Evolutionary conservation across 1,140 invertebrate genomes (phyloP).

Genomic region (Lasioglossum albipes): DNA sequence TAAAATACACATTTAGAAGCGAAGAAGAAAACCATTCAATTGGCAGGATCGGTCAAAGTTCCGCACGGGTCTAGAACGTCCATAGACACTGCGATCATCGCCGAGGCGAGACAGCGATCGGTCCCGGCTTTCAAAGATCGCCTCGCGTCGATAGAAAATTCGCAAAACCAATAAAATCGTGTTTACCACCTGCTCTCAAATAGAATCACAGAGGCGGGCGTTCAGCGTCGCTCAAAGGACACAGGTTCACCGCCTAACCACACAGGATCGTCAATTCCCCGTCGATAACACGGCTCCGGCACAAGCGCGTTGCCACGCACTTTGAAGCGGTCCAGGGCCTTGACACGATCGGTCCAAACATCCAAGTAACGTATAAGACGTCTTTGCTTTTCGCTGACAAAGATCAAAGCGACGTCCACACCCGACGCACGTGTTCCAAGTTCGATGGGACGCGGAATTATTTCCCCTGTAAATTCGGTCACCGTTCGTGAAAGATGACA

Average conservation of each 20-base stretch:
- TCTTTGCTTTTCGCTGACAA: conserved; percentile 14
- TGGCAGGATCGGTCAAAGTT: too few relatives aligned
- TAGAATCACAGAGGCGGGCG: background rate
- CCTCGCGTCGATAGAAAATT: background rate
- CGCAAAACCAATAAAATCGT: background rate
- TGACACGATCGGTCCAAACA: conserved; percentile 27
- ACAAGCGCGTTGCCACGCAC: conserved; percentile 10
- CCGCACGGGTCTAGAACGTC: too few relatives aligned
- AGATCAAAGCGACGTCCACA: conserved; percentile 27
- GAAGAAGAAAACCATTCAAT: too few relatives aligned
- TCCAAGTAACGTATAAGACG: conserved; percentile 29
- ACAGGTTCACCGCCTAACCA: background rate
- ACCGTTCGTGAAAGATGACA: conserved; percentile 6
- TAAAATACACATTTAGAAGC: too few relatives aligned
- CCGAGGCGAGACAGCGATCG: too few relatives aligned
- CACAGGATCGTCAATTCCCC: conserved; percentile 18
- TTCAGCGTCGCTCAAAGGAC: conserved; percentile 2
- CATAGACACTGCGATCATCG: too few relatives aligned
- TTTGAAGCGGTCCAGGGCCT: conserved; percentile 14
- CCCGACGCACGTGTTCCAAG: background rate
- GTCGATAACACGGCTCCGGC: conserved; percentile 13
- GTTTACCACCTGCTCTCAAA: conserved; percentile 2
- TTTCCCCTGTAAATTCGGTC: background rate
- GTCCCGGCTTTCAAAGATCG: background rate
- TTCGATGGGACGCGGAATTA: too few relatives aligned